Base-by-base conservation (phyloP, 2,888 invertebrate genomes). In the Zele albiditarsus region DNA sequence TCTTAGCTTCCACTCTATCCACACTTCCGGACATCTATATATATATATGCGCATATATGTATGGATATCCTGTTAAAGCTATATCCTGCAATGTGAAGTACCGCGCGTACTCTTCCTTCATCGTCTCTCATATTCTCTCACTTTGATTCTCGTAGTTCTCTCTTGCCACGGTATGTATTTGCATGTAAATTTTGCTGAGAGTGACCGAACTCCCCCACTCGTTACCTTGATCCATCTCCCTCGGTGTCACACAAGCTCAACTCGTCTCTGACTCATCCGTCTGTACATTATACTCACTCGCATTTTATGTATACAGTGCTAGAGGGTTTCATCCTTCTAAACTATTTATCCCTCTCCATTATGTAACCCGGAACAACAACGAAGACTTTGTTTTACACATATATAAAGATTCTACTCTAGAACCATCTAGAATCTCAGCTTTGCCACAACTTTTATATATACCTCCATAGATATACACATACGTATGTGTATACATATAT, bases 271-370 rank as follows among this genome's bases (percentile, higher is more conserved):
- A 63, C 57, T 42, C 49, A 31, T 42, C 67, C 70, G 53, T 58
- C 28, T 74, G 38, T 57, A 49, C 68, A 69, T 68, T 69, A 53
- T 23, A 23, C 58, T 27, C 69, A 63, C 49, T 63, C 28, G 28
- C 38, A 38, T 38, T 38, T 38, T 38, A 38, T 58, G 68, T 57
- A 78, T 74, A 74, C 69, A 28, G 25, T 73, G 60, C 73, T 67
- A 60, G 73, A 80, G 79, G 77, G 79, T 80, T 78, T 71, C 78
- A 63, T 74, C 68, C 75, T 78, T 73, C 68, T 82, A 66, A 81
- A 82, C 80, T 83, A 83, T 84, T 84, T 81, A 83, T 79, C 76
- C 79, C 71, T 75, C 75, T 82, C 78, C 78, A 81, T 84, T 82
- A 84, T 84, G 81, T 81, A 82, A 66, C 78, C 80, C 28, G 80